Conservation (phyloP, 2,797 vertebrate species). For the Silurus aristotelis region DNA sequence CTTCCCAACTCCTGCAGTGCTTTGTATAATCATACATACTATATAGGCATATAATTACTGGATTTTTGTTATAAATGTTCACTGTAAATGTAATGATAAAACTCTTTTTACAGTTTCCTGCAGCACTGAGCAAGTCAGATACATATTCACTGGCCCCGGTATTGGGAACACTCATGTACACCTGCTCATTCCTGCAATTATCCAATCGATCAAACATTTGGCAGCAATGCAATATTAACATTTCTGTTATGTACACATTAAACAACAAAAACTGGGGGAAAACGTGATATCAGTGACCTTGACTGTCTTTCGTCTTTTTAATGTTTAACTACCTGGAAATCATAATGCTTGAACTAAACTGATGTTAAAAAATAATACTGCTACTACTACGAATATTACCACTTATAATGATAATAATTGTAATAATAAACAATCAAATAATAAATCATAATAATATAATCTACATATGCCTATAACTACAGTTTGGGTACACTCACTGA, state of each 20-base stretch:
- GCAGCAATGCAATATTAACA: neutral
- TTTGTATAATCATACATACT: conserved; percentile 12
- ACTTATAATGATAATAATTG: too few relatives aligned
- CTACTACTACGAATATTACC: too few relatives aligned
- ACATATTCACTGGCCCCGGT: neutral
- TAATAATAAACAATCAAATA: too few relatives aligned
- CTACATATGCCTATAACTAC: too few relatives aligned
- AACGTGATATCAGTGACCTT: neutral
- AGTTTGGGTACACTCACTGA: too few relatives aligned
- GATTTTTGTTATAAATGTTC: neutral
- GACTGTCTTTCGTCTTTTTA: too few relatives aligned
- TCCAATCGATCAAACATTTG: neutral
- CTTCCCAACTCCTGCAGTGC: neutral
- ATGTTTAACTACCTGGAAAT: too few relatives aligned
- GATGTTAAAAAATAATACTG: too few relatives aligned
- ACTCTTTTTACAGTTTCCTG: neutral
- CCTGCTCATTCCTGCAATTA: neutral
- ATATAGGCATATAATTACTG: conserved; percentile 21
- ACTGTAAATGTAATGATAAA: conserved; percentile 2
- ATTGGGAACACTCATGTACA: neutral
- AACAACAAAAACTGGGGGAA: neutral
- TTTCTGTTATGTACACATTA: neutral
- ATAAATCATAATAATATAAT: too few relatives aligned
- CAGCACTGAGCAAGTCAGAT: neutral
- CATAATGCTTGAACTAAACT: too few relatives aligned